Percentiles rank a stretch among this genome's conserved stretches.
These are phyloP conservation scores for Borostomias antarcticus DNA, from an alignment of 2,797 vertebrate genomes.

Conservation along the genomic window DNA sequence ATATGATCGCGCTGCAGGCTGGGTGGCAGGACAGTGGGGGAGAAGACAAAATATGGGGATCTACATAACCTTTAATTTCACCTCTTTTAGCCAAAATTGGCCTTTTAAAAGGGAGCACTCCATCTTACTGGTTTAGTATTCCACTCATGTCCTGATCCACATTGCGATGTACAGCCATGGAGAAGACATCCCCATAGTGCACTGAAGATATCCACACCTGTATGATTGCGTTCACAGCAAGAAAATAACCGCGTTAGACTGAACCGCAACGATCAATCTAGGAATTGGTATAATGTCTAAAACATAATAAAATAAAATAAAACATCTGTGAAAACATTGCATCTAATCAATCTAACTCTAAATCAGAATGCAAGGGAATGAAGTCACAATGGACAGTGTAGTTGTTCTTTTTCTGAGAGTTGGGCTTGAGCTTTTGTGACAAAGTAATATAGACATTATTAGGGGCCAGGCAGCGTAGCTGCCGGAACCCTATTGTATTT, in stretches of 20 bases:
- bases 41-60: slow-evolving; percentile 20
- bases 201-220: neutral
- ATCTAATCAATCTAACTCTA: neutral
- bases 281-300: neutral
- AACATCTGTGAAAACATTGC: neutral
- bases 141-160: slow-evolving; percentile 3
- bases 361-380: neutral
- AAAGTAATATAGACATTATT: too few species aligned
- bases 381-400: neutral
- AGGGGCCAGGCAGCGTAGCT: too few species aligned
- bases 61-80: slow-evolving; percentile 25
- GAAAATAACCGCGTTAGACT: neutral
- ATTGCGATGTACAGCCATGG: neutral
- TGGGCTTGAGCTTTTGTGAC: too few species aligned
- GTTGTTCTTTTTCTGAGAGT: too few species aligned
- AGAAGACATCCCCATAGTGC: neutral
- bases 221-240: neutral
- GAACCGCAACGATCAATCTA: neutral
- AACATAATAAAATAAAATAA: too few species aligned
- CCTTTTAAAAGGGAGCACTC: slow-evolving; percentile 6
- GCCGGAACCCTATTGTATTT: too few species aligned
- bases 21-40: slow-evolving; percentile 17
- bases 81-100: slow-evolving; percentile 15
- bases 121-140: slow-evolving; percentile 8
- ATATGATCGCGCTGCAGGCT: slow-evolving; percentile 31